Base-by-base conservation (phyloP, 2,797 vertebrate genomes). In the Tauraco hartlaubi region DNA sequence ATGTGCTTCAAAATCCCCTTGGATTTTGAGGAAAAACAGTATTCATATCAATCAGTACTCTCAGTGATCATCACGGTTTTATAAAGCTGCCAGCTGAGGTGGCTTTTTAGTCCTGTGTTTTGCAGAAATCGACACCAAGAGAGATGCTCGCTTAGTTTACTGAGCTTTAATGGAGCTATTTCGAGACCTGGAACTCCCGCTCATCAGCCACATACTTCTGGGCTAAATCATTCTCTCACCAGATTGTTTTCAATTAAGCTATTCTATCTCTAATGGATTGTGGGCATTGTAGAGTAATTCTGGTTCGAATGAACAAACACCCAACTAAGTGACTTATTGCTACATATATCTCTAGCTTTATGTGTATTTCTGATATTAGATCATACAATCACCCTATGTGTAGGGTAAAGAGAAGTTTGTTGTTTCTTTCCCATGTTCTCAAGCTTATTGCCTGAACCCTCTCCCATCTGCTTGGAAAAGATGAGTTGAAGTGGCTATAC, bases 161-260 rank as follows among this genome's bases (percentile, higher is more conserved):
- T 77, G 63, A 83, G 86, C n/a, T 87, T 74, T 87, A 71, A 58
- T 64, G n/a, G 49, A 82, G 68, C 67, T 94, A 41, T 95, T 92
- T 91, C 68, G 49, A 75, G 75, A 72, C 52, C 29, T 94, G 85
- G 62, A 81, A 85, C 43, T 76, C 79, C 88, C 84, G 31, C 28
- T 79, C 33, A 44, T 62, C 59, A 92, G 69, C 85, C 51, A 49
- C 67, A 49, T 59, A 29, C 2, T 4, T 91, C 72, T 91, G 49
- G 35, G 54, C 54, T 94, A 87, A 94, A 93, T 83, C 28, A 44
- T 90, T 88, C 49, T 85, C 64, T 85, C 72, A 83, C 56, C 33
- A 77, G 78, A 64, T 71, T 83, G 56, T 85, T 96, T 94, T 78
- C 92, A 95, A 15, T 75, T 74, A 80, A 88, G 61, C 20, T 46